Base-by-base conservation (phyloP, 2,797 vertebrate genomes). In the Poeciliopsis gracilis region DNA sequence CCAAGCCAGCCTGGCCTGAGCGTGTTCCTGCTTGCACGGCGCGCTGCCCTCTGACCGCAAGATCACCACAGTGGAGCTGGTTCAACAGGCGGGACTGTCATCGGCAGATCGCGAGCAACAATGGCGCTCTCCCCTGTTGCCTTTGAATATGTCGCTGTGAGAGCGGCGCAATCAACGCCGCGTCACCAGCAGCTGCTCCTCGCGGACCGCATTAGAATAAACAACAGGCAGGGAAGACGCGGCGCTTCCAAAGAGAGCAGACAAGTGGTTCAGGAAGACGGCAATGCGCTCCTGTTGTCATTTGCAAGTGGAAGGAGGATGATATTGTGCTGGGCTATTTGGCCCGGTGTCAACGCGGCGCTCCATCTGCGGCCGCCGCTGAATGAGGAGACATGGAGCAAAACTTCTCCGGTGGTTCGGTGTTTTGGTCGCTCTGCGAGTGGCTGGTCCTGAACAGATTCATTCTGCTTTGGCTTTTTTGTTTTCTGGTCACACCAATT, bases 141-240 rank as follows among this genome's bases (percentile, higher is more conserved):
- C 88, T 92, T 92, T 93, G 90, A 94, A 88, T 90, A 93, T 94
- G 92, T 95, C 93, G 93, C 91, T 93, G 93, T 92, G 91, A 93
- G 94, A 93, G 94, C 93, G 93, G 93, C 93, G 94, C 94, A 94
- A 95, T 95, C 93, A 94, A 93, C 87, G 93, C 88, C 85, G 75
- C 96, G 95, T 95, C 96, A 95, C 92, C 87, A 94, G 93, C 95
- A 96, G 95, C 95, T 95, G 95, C 90, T 95, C 92, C 92, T 84
- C 89, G 90, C 53, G 33, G 82, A 81, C 85, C 90, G 87, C 84
- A 93, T 95, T 93, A 92, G 90, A 93, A 94, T 92, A 93, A 94
- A 94, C 91, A 92, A 92, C 88, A 77, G 82, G 86, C 80, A 8
- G 78, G 71, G 84, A 87, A 91, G 89, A 91, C 77, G 78, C 80